Conservation (phyloP, 2,797 vertebrate species). For the Mionectes olivaceus region DNA sequence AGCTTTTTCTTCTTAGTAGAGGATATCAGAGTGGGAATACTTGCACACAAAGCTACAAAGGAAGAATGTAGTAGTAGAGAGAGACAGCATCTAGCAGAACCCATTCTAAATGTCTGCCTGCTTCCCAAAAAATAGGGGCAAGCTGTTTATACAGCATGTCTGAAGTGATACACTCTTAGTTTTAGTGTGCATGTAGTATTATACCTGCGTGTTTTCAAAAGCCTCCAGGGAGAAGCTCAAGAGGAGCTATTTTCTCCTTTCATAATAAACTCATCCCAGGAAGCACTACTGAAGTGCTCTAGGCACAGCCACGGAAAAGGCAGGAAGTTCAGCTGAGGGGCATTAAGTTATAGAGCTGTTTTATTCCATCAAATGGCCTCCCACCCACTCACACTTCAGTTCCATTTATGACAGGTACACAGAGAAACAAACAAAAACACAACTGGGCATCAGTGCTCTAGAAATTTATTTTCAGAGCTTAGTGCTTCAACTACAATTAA, state of each 20-base stretch:
- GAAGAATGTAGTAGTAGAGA: not conserved
- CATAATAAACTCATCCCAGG: fast-evolving
- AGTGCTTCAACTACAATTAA: conserved; percentile 61
- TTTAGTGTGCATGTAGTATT: not conserved
- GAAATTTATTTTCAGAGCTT: conserved; percentile 73
- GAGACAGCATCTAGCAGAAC: not conserved
- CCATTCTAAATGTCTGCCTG: not conserved
- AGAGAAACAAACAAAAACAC: not conserved
- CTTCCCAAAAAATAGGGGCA: fast-evolving
- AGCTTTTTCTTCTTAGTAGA: not conserved
- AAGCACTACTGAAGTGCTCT: not conserved
- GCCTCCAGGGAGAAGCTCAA: not conserved
- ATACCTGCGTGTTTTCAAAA: fast-evolving
- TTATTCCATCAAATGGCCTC: not conserved
- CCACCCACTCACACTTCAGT: not conserved
- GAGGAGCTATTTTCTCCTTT: not conserved
- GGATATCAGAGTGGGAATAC: not conserved
- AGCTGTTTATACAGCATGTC: not conserved
- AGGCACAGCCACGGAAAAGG: fast-evolving
- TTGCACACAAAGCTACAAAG: not conserved
- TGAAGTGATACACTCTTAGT: not conserved
- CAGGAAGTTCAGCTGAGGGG: not conserved
- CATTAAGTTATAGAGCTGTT: not conserved
- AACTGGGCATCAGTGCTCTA: not conserved
- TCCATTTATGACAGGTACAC: not conserved